Base-by-base conservation (phyloP, 1,140 invertebrate genomes). In the Trichonephila clavata region DNA sequence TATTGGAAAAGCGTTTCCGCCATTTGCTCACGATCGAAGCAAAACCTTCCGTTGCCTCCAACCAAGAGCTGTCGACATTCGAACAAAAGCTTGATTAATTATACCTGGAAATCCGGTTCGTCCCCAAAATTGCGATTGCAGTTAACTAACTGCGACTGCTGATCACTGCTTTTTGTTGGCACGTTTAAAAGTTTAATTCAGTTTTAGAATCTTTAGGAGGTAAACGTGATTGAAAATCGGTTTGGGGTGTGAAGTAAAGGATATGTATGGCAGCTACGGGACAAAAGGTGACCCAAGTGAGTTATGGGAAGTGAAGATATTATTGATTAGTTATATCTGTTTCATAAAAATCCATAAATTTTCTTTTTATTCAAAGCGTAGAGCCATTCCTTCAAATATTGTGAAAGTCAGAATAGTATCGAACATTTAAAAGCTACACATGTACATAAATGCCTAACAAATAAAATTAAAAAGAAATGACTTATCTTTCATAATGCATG, bases 21-120 rank as follows among this genome's bases (percentile, higher is more conserved):
- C 50, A 59, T 84, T 84, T 84, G 81, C 57, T 2, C 57, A 16
- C 81, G 81, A 84, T 84, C 50, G 50, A 59, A 84, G 80, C 16
- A 27, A 59, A 84, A 84, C 57, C 57, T 84, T n/a, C n/a, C 81
- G 81, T 24, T 84, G 81, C 50, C 24, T 59, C 21, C 81, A 21
- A 83, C 81, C 43, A 13, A 27, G 81, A 84, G 24, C 14, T 24
- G 81, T 24, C 81, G 81, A 77, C 71, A 77, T 32, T 27, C 3
- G 43, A 84, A 84, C 81, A 84, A 84, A 84, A 59, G 81, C 24
- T 59, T 84, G 81, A 84, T 84, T 84, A 84, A 84, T 84, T 84
- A 32, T n/a, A 84, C 81, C 81, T 84, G 81, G 57, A 84, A 84
- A 24, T 59, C 24, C 27, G 14, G 81, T 20, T 10, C 21, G 43